A percentile compares a stretch with the other conserved stretches of the same genome.
phyloP scores from a whole-genome alignment of 2,888 invertebrate species.

The Antheraea assamensis region DNA sequence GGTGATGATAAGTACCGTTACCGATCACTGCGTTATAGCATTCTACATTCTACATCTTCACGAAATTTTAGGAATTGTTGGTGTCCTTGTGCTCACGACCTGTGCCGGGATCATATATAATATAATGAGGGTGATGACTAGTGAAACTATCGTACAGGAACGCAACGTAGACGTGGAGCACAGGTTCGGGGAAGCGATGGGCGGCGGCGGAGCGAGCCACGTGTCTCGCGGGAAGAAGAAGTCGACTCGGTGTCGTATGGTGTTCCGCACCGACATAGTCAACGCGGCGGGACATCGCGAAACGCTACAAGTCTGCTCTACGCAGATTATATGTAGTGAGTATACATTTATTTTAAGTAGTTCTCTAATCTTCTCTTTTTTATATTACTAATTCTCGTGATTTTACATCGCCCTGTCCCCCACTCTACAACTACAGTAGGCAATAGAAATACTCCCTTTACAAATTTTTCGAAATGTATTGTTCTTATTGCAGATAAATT shows the following conservation, averaged over 20 bases:
- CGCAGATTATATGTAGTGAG: slow-evolving; percentile 96
- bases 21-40: too few relatives aligned
- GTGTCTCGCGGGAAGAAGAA: slow-evolving; percentile 93
- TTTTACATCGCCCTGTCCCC: too few relatives aligned
- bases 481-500: background rate
- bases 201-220: slow-evolving; percentile 79
- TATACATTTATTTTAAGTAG: slow-evolving; percentile 43
- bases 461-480: background rate
- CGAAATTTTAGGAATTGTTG: background rate
- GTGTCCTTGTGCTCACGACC: background rate
- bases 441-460: too few relatives aligned
- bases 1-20: too few relatives aligned
- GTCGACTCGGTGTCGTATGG: slow-evolving; percentile 96
- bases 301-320: slow-evolving; percentile 93
- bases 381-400: too few relatives aligned
- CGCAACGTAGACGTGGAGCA: slow-evolving; percentile 95
- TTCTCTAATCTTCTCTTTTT: too few relatives aligned
- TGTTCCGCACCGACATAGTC: slow-evolving; percentile 92
- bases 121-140: background rate
- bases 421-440: too few relatives aligned
- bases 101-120: background rate
- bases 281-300: slow-evolving; percentile 90
- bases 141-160: slow-evolving; percentile 74
- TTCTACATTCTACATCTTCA: background rate
- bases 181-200: slow-evolving; percentile 91